Percentiles rank a stretch among this genome's conserved stretches.
Conservation (phyloP, 2,888 invertebrate genomes). For the Leucoma salicis region DNA sequence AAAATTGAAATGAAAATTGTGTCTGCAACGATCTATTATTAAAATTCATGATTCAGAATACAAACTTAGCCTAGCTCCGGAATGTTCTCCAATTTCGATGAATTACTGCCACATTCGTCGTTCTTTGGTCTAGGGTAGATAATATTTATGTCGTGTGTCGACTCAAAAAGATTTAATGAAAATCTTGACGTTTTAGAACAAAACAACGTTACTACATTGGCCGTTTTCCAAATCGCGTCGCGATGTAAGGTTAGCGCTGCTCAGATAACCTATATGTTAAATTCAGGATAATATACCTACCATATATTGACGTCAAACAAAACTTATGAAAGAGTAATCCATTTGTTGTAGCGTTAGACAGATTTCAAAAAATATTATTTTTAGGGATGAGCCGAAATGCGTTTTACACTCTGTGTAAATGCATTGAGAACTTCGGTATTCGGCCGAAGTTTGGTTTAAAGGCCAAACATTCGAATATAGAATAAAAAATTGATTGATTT, state of each 20-base stretch:
- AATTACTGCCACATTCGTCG: constrained; percentile 35
- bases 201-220: constrained; percentile 49
- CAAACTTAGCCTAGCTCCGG: constrained; percentile 50
- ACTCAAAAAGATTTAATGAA: constrained; percentile 49
- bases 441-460: too few relatives aligned
- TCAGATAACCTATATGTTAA: constrained; percentile 65
- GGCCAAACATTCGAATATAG: too few relatives aligned
- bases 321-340: neutral
- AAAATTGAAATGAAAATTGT: constrained; percentile 2
- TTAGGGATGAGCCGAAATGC: too few relatives aligned
- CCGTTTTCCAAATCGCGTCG: constrained; percentile 52
- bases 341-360: too few relatives aligned
- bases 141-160: constrained; percentile 13
- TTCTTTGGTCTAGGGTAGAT: constrained; percentile 18
- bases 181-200: constrained; percentile 55
- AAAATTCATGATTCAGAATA: constrained; percentile 56
- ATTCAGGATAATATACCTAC: constrained; percentile 40
- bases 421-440: too few relatives aligned
- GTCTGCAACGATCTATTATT: constrained; percentile 44
- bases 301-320: neutral
- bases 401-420: too few relatives aligned
- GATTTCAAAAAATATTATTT: too few relatives aligned
- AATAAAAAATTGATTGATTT: too few relatives aligned
- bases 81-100: constrained; percentile 48
- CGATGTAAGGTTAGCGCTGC: constrained; percentile 48